Evolutionary conservation across 2,113 vertebrate genomes (phyloP), one percentile per base, ranked within the genome.

Genomic region (Ammodramus savannarum): DNA sequence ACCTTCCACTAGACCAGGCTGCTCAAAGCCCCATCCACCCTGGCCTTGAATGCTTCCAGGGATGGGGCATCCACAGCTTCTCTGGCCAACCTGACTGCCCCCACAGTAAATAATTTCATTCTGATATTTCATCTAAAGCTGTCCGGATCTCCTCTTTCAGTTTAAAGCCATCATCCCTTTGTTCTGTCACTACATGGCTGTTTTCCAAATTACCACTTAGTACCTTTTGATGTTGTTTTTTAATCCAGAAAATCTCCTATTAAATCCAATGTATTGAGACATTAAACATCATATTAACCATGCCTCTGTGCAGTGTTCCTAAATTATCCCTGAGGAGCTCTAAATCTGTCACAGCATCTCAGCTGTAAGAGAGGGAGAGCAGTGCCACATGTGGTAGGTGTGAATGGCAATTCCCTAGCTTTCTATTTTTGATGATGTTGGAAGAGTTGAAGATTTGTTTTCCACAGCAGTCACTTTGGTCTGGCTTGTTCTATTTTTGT

Each of bases 391-490:
- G 9, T 15, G 44, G 48, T 46, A 39, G 52, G 54, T 15, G 4
- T 52, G 66, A 87, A 34, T 31, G 21, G 69, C 61, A 65, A 12
- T 82, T 75, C 67, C 59, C 29, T 23, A 4, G 25, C 49, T 78
- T 63, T 84, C 76, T 85, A 23, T 36, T 87, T 89, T 82, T 68
- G 31, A 66, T 69, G 15, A 66, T 29, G 6, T 39, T 8, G 1
- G 61, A 93, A 92, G 91, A 92, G 78, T 82, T 78, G 87, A 83
- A 75, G 57, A 43, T 78, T 67, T 87, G 49, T 89, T 82, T 91
- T 85, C 62, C 38, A 23, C 23, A 75, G 65, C 76, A 46, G 22
- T 89, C 87, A 61, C 71, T 61, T 91, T 91, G 74, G 57, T 66
- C 84, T 76, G 38, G 43, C 46, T 87, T 87, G 49, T 43, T 95